A percentile compares a stretch with the other conserved stretches of the same genome.
These are phyloP conservation scores for Shinisaurus crocodilurus DNA, from an alignment of 2,113 vertebrate genomes.

Conservation along the genomic window DNA sequence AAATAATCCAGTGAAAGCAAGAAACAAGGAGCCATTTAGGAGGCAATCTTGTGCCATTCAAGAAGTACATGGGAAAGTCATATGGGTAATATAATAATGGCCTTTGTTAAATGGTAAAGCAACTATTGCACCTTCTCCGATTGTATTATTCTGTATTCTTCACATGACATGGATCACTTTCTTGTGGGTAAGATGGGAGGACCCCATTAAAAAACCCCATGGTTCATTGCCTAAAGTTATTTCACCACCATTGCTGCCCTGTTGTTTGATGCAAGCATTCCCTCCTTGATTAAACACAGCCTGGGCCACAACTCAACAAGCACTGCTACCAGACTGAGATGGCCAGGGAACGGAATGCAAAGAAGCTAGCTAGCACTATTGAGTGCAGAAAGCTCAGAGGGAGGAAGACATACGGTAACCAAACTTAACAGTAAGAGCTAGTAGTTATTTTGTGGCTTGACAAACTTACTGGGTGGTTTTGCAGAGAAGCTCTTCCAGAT, in stretches of 20 bases:
- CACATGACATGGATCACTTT: background rate
- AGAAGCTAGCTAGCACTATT: background rate
- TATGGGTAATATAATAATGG: background rate
- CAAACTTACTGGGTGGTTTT: slow-evolving; percentile 71
- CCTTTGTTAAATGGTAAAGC: background rate
- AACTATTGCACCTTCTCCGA: background rate
- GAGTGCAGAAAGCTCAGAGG: slow-evolving; percentile 5
- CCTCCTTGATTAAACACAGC: background rate
- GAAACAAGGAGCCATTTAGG: background rate
- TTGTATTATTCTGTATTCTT: background rate
- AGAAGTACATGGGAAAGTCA: background rate
- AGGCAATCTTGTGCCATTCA: background rate
- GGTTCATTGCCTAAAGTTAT: background rate
- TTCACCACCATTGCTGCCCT: background rate
- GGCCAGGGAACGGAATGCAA: background rate
- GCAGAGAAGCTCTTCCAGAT: slow-evolving; percentile 68
- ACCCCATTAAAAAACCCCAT: background rate
- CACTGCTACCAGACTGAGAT: background rate
- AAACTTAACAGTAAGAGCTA: slow-evolving; percentile 54
- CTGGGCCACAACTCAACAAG: background rate
- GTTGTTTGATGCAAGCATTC: background rate
- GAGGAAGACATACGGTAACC: slow-evolving; percentile 46
- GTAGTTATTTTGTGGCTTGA: slow-evolving; percentile 56
- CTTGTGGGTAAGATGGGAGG: background rate
- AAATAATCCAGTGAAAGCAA: background rate